phyloP scores from a whole-genome alignment of 2,113 vertebrate genomes.

The Zosterops borbonicus region DNA sequence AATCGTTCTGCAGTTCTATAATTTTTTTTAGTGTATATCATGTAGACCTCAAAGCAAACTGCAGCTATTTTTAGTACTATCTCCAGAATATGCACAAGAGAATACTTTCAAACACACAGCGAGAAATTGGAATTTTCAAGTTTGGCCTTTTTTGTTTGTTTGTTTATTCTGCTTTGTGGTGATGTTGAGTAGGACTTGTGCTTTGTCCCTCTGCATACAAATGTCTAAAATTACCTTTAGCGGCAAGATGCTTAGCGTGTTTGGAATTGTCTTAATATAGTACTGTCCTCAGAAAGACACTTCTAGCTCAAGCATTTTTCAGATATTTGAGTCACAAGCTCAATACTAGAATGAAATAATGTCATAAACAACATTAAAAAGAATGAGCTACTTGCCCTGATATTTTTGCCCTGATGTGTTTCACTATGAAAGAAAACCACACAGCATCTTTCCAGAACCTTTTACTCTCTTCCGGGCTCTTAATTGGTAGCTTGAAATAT shows the following conservation, averaged over 20 bases:
- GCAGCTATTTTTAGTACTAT: neutral
- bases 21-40: neutral
- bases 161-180: neutral
- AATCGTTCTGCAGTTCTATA: neutral
- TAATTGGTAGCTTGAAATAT: neutral
- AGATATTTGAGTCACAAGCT: neutral
- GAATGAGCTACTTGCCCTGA: neutral
- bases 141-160: neutral
- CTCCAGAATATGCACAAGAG: neutral
- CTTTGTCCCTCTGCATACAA: neutral
- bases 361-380: neutral
- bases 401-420: neutral
- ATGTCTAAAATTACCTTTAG: neutral
- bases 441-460: neutral
- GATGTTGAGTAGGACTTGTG: neutral
- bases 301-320: neutral
- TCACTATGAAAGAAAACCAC: neutral
- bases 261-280: neutral
- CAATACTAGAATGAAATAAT: neutral
- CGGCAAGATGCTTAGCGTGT: neutral
- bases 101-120: neutral
- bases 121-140: neutral
- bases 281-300: neutral
- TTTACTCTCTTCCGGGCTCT: neutral
- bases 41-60: neutral